Base-by-base conservation (phyloP, 2,113 vertebrate genomes). In the Perognathus longimembris region DNA sequence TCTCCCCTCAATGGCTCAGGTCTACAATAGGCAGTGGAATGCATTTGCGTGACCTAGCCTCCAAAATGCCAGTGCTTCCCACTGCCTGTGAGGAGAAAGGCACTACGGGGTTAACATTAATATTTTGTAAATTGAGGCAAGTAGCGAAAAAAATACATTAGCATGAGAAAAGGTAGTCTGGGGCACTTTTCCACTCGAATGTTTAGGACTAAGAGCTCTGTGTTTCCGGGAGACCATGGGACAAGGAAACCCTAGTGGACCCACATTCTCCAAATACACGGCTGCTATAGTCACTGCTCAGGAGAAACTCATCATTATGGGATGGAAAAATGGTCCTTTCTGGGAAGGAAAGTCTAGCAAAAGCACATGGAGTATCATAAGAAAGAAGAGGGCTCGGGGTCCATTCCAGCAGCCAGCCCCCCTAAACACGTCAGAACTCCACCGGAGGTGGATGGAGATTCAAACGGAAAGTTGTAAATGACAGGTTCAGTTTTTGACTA, bases 61-160 rank as follows among this genome's bases (percentile, higher is more conserved):
- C 61, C 82, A 89, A 80, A 92, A 92, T 42, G 77, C 40, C 45
- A 85, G 38, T 45, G 40, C 83, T 86, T 87, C 67, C 75, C 71
- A 38, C 67, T n/a, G 81, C 20, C 84, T 89, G 89, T 93, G 85
- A 76, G 92, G 91, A 94, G 88, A 80, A 83, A 88, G 91, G 63
- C 57, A 84, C 50, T 45, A 93, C 92, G 69, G 76, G 64, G 94
- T 96, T 95, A 96, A 96, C 69, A 67, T 69, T 90, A 87, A 95
- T 92, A 96, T 94, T 96, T 95, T 95, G 86, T 94, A 96, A 95
- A 96, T 92, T 93, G 83, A 94, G 74, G 85, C 96, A 92, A 95
- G 71, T n/a, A 71, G 67, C 81, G 85, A 71, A 88, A 61, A 54
- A 89, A 84, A 67, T 5, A 57, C 57, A 96, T 97, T 96, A 96